phyloP scores from a whole-genome alignment of 2,888 invertebrate species.

The Carcina quercana region DNA sequence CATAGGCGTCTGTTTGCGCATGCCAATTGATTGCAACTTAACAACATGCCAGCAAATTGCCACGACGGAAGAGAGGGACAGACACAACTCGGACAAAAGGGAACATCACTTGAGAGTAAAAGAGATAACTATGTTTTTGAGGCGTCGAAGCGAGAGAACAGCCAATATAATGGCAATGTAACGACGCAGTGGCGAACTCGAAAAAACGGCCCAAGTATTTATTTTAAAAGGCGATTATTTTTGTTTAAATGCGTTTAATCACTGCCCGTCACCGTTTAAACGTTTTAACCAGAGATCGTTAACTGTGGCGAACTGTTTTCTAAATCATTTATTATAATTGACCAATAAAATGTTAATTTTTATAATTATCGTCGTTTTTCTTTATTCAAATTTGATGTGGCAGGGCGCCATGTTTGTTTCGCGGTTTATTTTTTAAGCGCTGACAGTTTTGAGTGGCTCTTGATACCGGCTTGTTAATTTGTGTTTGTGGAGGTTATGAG shows the following conservation, averaged over 20 bases:
- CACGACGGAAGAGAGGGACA: slow-evolving; percentile 39
- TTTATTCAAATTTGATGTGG: slow-evolving; percentile 18
- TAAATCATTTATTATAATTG: slow-evolving; percentile 59
- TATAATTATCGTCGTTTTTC: slow-evolving; percentile 41
- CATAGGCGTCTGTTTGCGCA: slow-evolving; percentile 75
- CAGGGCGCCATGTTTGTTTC: slow-evolving; percentile 4
- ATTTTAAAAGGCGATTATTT: slow-evolving; percentile 58
- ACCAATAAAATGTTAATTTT: slow-evolving; percentile 57
- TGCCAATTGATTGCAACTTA: slow-evolving; percentile 75
- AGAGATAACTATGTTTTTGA: slow-evolving; percentile 23
- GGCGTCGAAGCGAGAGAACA: slow-evolving; percentile 21
- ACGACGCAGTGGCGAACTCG: slow-evolving; percentile 39
- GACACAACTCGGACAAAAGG: slow-evolving; percentile 8
- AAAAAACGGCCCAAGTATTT: slow-evolving; percentile 41
- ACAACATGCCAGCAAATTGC: slow-evolving; percentile 71
- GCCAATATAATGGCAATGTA: slow-evolving; percentile 42
- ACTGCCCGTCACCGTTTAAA: slow-evolving; percentile 31
- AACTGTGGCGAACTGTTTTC: slow-evolving; percentile 35
- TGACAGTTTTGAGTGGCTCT: slow-evolving; percentile 5
- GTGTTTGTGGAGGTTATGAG: neutral
- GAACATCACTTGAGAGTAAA: slow-evolving; percentile 19
- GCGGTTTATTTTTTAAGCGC: slow-evolving; percentile 3
- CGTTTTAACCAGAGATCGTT: slow-evolving; percentile 42
- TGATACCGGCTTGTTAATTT: no score
- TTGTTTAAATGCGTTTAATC: slow-evolving; percentile 59